Evolutionary conservation across 2,113 vertebrate genomes (phyloP), one percentile per base, ranked within the genome.

Genomic region (Antechinus stuartii): DNA sequence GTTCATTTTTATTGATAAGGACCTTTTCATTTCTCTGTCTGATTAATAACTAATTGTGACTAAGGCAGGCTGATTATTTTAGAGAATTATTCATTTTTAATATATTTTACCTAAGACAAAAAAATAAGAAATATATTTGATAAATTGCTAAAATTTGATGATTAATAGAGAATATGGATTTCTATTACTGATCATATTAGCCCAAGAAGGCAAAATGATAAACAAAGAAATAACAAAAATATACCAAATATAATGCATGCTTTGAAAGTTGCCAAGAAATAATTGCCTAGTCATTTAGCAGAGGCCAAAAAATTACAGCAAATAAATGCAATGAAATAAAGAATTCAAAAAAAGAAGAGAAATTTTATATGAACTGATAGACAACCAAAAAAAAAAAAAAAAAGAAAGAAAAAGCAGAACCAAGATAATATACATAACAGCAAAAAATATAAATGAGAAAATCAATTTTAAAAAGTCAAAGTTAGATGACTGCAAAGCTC

Each of bases 31-130:
- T 96, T 97, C 96, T 93, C 94, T 95, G 89, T 94, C 95, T 96
- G 92, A 95, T 91, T 92, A 94, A 95, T 22, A 94, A 97, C 0
- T 94, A 96, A 96, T 91, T 96, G 96, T 96, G 97, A 97, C 96
- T 94, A 92, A 95, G 94, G 95, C 91, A 97, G 94, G 94, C 57
- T 97, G 97, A 97, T 98, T 97, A 97, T 94, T 97, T 97, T 92
- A 95, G 90, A 90, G 91, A 92, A 97, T 94, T 93, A 46, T 91
- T 90, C 94, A 96, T 96, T 97, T 97, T 97, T 97, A 97, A 97
- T 97, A 98, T 97, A 95, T 97, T 98, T 98, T 97, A 97, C 95
- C 90, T 89, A 95, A 98, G 97, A 46, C 95, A 97, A 96, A 91
- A 49, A 93, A 55, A 94, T 55, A 92, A 96, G 23, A 50, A 96